Conservation (phyloP, 2,888 invertebrate species). For the Drepanosiphum platanoidis region DNA sequence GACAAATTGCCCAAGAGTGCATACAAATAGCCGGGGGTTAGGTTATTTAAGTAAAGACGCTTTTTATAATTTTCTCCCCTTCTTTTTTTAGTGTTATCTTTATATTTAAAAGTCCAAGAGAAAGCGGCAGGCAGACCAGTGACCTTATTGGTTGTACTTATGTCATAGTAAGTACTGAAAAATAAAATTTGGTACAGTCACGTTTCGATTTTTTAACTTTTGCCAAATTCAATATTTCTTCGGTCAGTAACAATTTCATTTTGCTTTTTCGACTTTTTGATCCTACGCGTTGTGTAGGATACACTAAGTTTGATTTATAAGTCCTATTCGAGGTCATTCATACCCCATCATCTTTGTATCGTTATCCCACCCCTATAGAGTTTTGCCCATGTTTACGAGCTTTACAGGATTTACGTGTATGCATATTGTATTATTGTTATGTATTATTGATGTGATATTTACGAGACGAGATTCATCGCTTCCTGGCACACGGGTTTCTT, state of each 20-base stretch:
- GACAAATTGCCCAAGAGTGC: not conserved
- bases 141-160: not conserved
- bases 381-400: not conserved
- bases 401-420: not conserved
- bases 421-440: not conserved
- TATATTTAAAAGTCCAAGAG: not conserved
- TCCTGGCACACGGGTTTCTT: slow-evolving; percentile 20
- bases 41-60: not conserved
- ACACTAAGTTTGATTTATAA: not conserved
- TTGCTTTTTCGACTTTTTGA: too few relatives aligned
- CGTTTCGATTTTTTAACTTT: too few relatives aligned
- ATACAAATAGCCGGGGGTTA: too few relatives aligned
- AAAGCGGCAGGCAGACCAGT: too few relatives aligned
- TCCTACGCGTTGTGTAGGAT: too few relatives aligned
- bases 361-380: too few relatives aligned
- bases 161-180: too few relatives aligned
- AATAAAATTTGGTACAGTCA: too few relatives aligned
- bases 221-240: too few relatives aligned
- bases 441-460: not conserved
- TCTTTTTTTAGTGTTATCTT: not conserved
- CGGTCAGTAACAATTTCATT: too few relatives aligned
- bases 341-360: not conserved
- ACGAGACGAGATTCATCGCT: slow-evolving; percentile 34
- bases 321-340: not conserved
- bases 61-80: too few relatives aligned